phyloP scores from a whole-genome alignment of 1,140 invertebrate species.

The Batillaria attramentaria region DNA sequence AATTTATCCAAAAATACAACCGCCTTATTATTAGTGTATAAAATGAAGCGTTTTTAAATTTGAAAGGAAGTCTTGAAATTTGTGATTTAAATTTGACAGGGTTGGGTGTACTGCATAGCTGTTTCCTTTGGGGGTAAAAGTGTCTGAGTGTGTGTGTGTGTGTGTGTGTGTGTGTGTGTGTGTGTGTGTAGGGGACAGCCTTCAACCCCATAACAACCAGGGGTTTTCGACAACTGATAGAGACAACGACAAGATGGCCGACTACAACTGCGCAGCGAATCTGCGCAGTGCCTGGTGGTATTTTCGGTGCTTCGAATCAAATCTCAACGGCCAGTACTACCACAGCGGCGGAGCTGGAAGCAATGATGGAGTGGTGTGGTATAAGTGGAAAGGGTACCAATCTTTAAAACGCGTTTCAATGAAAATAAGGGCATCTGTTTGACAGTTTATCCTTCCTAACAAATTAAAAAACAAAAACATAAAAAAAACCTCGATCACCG shows the following conservation, averaged over 20 bases:
- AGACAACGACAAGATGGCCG: background rate
- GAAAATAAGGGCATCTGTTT: background rate
- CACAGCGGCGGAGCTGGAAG: background rate
- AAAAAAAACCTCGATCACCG: too few species aligned
- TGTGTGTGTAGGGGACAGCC: background rate
- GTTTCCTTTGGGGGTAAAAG: too few species aligned
- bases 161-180: too few species aligned
- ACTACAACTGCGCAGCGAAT: background rate
- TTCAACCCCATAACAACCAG: background rate
- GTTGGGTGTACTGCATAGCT: too few species aligned
- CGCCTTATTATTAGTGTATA: too few species aligned
- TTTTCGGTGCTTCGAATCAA: background rate
- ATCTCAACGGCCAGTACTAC: constrained; percentile 6
- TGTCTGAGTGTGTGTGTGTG: too few species aligned
- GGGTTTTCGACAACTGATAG: background rate
- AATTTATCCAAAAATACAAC: too few species aligned
- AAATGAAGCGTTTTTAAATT: too few species aligned
- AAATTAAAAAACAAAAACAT: too few species aligned
- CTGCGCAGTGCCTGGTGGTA: constrained; percentile 1
- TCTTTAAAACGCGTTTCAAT: background rate
- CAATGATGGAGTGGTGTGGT: background rate
- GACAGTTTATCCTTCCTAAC: too few species aligned
- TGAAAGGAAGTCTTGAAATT: too few species aligned
- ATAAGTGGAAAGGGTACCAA: background rate
- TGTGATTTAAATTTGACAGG: too few species aligned